A percentile compares a stretch with the other conserved stretches of the same genome.
These are phyloP conservation scores for Pemphredon lugubris DNA, from an alignment of 2,888 invertebrate species.

Conservation along the genomic window DNA sequence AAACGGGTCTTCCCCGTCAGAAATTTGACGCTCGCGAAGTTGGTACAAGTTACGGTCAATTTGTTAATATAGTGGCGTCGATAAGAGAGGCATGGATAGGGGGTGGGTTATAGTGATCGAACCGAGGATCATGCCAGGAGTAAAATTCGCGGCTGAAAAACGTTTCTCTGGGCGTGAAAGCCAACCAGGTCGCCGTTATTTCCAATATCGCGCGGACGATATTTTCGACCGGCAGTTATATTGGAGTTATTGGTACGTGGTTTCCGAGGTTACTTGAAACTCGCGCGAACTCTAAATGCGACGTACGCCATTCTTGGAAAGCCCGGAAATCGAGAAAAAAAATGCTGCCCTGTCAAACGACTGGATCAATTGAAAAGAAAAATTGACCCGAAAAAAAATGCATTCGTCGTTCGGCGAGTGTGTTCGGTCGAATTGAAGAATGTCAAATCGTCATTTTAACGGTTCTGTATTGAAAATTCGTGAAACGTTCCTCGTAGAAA, in stretches of 20 bases:
- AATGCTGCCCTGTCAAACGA: no score
- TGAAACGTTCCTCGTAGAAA: no score
- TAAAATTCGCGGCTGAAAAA: constrained; percentile 18
- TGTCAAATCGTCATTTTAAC: no score
- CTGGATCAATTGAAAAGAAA: no score
- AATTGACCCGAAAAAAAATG: no score
- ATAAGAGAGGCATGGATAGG: background rate
- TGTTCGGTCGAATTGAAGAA: no score
- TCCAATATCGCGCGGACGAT: constrained; percentile 40
- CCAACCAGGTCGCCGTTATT: constrained; percentile 40
- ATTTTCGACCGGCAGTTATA: constrained; percentile 26
- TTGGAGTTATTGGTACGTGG: constrained; percentile 34
- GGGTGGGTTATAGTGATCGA: background rate
- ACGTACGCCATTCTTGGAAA: no score
- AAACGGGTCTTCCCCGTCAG: background rate
- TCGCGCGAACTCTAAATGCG: constrained; percentile 15
- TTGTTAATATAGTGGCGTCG: constrained; percentile 1
- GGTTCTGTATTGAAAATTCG: no score
- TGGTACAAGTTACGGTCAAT: background rate
- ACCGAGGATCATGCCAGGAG: background rate
- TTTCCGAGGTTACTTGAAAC: constrained; percentile 23
- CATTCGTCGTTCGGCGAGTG: no score
- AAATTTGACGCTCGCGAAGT: background rate
- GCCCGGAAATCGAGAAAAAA: background rate
- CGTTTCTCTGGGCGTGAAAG: constrained; percentile 27